Evolutionary conservation across 2,113 vertebrate species (phyloP).

Genomic region (Columba janthina): DNA sequence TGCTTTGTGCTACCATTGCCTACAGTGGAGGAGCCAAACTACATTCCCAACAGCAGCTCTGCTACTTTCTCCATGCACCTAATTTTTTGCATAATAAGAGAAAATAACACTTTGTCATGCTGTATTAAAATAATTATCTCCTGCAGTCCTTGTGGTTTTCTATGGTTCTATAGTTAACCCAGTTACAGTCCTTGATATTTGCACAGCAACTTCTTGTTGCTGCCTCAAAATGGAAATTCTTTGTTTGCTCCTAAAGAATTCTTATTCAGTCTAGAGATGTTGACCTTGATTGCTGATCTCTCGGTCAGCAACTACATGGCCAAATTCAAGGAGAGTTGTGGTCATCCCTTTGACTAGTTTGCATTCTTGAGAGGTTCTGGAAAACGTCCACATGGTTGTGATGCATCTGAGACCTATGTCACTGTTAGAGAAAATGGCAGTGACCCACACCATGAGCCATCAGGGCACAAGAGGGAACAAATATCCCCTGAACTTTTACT

Average conservation of each 20-base stretch:
- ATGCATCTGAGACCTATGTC: neutral
- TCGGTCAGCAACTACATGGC: neutral
- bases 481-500: neutral
- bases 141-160: neutral
- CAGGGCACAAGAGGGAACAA: neutral
- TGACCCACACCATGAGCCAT: neutral
- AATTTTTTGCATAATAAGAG: conserved; percentile 28
- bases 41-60: neutral
- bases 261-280: neutral
- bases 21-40: neutral
- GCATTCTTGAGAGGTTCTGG: neutral
- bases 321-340: neutral
- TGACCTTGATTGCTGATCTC: neutral
- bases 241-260: neutral
- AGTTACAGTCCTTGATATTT: neutral
- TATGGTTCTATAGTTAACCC: neutral
- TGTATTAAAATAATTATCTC: conserved; percentile 38
- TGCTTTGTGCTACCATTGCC: neutral
- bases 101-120: conserved; percentile 18
- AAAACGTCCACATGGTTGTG: neutral
- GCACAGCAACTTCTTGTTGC: neutral
- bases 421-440: neutral
- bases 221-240: neutral
- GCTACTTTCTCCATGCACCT: neutral
- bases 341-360: neutral